Evolutionary conservation across 2,113 vertebrate species (phyloP).

Genomic region (Actenoides lindsayi): DNA sequence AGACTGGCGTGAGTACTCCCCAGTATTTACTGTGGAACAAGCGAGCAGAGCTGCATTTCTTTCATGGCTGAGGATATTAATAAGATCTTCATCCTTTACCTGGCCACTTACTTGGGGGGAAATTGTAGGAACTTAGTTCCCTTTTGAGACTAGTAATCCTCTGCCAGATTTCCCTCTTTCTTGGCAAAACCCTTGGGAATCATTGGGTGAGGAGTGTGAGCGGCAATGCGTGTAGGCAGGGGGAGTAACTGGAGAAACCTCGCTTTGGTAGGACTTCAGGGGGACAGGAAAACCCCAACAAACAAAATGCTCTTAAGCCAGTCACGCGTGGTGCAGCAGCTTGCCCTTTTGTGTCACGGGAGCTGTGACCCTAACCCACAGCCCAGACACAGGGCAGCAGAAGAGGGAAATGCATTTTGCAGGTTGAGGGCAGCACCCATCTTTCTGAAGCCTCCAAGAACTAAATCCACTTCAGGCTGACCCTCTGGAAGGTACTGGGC

Average conservation of each 20-base stretch:
- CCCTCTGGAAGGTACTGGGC: not conserved
- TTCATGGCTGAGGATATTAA: not conserved
- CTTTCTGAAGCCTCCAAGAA: not conserved
- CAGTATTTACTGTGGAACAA: not conserved
- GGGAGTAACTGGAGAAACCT: not conserved
- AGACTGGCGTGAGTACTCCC: not conserved
- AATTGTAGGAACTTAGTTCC: not conserved
- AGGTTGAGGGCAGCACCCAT: not conserved
- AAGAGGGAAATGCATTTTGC: not conserved
- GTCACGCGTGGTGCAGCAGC: not conserved
- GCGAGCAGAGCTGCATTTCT: not conserved
- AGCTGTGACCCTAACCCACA: not conserved
- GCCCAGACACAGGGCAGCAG: rapidly evolving
- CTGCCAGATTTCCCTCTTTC: not conserved
- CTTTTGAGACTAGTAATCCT: not conserved
- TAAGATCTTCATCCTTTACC: not conserved
- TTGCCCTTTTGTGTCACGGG: not conserved
- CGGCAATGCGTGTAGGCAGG: not conserved
- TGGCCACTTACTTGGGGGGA: not conserved
- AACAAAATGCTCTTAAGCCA: not conserved
- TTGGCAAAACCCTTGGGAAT: not conserved
- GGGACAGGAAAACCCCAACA: not conserved
- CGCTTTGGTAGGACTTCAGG: not conserved
- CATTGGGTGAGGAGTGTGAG: not conserved
- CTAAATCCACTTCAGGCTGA: not conserved